A percentile compares a stretch with the other conserved stretches of the same genome.
phyloP scores from a whole-genome alignment of 2,888 invertebrate genomes.

The Heteropelma amictum region DNA sequence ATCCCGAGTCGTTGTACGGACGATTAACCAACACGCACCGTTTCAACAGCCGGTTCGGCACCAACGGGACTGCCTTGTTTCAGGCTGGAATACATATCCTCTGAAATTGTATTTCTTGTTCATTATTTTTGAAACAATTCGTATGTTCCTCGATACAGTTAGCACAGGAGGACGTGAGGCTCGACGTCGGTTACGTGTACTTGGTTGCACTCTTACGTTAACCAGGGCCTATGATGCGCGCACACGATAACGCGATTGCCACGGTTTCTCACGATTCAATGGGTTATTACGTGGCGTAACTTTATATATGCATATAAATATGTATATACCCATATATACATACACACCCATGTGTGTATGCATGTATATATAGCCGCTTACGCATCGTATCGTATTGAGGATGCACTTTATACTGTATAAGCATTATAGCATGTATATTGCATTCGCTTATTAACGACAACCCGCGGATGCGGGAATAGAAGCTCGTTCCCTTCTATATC shows the following conservation, averaged over 20 bases:
- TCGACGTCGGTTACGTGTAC: slow-evolving; percentile 34
- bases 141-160: neutral
- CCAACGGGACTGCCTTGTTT: too few relatives aligned
- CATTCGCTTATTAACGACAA: slow-evolving; percentile 43
- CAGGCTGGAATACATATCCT: too few relatives aligned
- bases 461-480: slow-evolving; percentile 34
- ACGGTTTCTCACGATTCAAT: slow-evolving; percentile 54
- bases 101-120: neutral
- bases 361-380: slow-evolving; percentile 12
- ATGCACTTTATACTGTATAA: slow-evolving; percentile 38
- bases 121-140: neutral
- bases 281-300: slow-evolving; percentile 50
- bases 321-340: neutral
- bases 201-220: slow-evolving; percentile 44
- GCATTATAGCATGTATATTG: slow-evolving; percentile 25
- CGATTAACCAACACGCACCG: too few relatives aligned
- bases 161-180: neutral
- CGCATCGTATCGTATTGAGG: slow-evolving; percentile 48
- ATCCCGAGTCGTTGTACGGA: too few relatives aligned
- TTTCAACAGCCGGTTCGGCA: too few relatives aligned
- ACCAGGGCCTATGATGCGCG: slow-evolving; percentile 40
- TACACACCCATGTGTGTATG: neutral
- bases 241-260: slow-evolving; percentile 51
- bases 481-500: slow-evolving; percentile 9
- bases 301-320: slow-evolving; percentile 5